Evolutionary conservation across 2,113 vertebrate species (phyloP).

Genomic region (Gnathonemus echidnorhynchus): DNA sequence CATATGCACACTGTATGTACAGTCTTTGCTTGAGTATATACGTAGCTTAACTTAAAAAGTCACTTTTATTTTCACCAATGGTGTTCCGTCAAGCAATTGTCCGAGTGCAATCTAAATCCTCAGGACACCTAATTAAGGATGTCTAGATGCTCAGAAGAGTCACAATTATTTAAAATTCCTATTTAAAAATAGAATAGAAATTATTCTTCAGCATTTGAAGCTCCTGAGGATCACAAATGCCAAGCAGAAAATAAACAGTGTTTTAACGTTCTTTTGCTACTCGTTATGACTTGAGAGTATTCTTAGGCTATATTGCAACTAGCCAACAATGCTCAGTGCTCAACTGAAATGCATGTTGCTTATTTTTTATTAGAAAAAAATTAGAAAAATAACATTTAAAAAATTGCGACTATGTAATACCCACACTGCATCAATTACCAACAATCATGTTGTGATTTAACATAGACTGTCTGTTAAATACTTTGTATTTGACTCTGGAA

Average conservation of each 20-base stretch:
- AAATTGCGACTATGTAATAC: not conserved
- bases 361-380: not conserved
- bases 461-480: not conserved
- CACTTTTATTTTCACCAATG: not conserved
- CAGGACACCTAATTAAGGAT: not conserved
- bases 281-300: not conserved
- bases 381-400: not conserved
- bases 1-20: not conserved
- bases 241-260: not conserved
- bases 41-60: not conserved
- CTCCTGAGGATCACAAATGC: not conserved
- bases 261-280: not conserved
- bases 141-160: conserved; percentile 7
- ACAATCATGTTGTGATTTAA: not conserved
- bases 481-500: not conserved
- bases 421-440: not conserved
- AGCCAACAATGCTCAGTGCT: not conserved
- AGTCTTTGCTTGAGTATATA: not conserved
- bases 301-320: not conserved
- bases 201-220: not conserved
- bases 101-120: not conserved
- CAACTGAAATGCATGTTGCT: not conserved
- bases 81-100: not conserved
- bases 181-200: not conserved
- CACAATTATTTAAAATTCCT: not conserved